Conservation (phyloP, 1,140 invertebrate genomes). For the Diorhabda carinulata region DNA sequence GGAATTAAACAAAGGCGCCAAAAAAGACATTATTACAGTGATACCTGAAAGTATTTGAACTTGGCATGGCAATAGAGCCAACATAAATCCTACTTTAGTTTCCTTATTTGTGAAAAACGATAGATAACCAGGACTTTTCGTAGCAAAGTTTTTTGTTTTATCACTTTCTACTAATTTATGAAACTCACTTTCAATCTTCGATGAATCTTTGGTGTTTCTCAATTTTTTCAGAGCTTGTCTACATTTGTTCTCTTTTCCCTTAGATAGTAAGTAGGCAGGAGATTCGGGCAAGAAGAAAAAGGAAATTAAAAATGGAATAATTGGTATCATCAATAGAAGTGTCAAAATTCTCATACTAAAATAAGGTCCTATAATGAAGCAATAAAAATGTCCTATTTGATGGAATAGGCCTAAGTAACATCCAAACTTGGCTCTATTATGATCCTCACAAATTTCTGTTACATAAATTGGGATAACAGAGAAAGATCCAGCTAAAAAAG, state of each 20-base stretch:
- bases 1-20: background rate
- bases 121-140: background rate
- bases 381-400: slow-evolving; percentile 29
- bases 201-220: background rate
- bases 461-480: slow-evolving; percentile 53
- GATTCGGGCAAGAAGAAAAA: background rate
- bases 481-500: slow-evolving; percentile 49
- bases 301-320: slow-evolving; percentile 4
- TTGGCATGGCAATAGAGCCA: background rate
- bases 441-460: slow-evolving; percentile 50
- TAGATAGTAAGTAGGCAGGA: background rate
- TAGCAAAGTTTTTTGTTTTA: background rate
- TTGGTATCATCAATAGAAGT: background rate
- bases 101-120: background rate
- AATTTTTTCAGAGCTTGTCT: slow-evolving; percentile 2
- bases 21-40: slow-evolving; percentile 1
- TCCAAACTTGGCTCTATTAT: slow-evolving; percentile 34
- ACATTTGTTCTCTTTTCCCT: background rate
- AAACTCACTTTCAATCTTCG: background rate
- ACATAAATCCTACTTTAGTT: background rate
- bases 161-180: background rate
- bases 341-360: background rate
- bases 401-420: slow-evolving; percentile 62
- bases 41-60: background rate
- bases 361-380: slow-evolving; percentile 58